Base-by-base conservation (phyloP, 1,140 invertebrate genomes). In the Megalopta genalis region DNA sequence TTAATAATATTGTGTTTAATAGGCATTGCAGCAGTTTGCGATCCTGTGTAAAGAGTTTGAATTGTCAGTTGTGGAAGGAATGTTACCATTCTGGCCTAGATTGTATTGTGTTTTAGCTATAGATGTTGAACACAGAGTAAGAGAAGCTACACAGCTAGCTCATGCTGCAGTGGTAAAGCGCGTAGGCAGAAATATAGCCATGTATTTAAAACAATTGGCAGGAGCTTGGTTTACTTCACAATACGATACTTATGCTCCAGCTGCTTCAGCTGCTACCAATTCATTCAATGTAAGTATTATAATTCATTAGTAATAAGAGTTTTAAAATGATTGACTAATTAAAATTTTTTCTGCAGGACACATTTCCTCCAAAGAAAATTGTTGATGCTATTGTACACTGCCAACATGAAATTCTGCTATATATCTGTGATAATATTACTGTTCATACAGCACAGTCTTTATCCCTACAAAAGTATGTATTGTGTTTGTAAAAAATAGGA, bases 11-110 rank as follows among this genome's bases (percentile, higher is more conserved):
- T 68, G 5, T 32, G 10, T 59, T 7, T 57, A 1, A 67, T 64
- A 97, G 95, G 97, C 96, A 7, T 90, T 97, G 25, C 96, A 97
- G 92, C 97, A 98, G 91, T 96, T 98, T 90, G 92, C 93, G 54
- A 93, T 94, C 9, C 86, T 97, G 6, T 95, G 97, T 80, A 93
- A 94, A 85, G 93, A 94, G 79, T 93, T 94, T 49, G 94, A 95
- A 81, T 86, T 94, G 21, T 94, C 95, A 27, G 88, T 91, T 21
- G 88, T 97, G 0, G 95, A 96, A 89, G 91, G 93, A 64, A 93
- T 96, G 16, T 91, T 98, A 39, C 95, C 96, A 9, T 95, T 96
- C 87, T 98, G 97, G 97, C 95, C 96, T 2, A 93, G 96, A 82
- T 90, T 97, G 9, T 98, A 97, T 89, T 94, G 94, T 81, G 94